These are phyloP conservation scores for Nysson spinosus DNA, from an alignment of 2,888 invertebrate species.

Conservation along the genomic window DNA sequence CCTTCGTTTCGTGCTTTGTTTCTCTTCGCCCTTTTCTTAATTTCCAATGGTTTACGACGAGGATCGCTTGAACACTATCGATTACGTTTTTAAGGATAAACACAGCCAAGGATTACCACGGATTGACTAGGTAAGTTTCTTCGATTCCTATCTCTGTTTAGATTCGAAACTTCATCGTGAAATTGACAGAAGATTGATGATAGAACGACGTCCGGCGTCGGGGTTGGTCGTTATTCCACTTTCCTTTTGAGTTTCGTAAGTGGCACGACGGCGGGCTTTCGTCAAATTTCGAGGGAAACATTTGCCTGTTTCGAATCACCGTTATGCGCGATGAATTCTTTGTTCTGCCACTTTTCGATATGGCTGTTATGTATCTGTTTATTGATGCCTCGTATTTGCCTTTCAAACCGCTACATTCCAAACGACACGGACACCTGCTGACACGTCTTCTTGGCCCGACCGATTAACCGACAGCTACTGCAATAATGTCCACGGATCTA, in stretches of 20 bases:
- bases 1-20: background rate
- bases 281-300: slow-evolving; percentile 52
- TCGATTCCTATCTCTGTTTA: background rate
- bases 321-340: slow-evolving; percentile 17
- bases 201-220: slow-evolving; percentile 18
- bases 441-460: slow-evolving; percentile 62
- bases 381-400: background rate
- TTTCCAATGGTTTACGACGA: slow-evolving; percentile 1
- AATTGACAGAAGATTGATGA: slow-evolving; percentile 18
- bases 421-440: slow-evolving; percentile 59
- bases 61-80: slow-evolving; percentile 65
- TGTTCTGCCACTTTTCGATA: background rate
- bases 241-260: slow-evolving; percentile 25
- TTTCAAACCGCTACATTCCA: slow-evolving; percentile 49
- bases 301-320: slow-evolving; percentile 44
- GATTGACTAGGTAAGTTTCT: slow-evolving; percentile 44
- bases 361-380: background rate
- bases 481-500: slow-evolving; percentile 72
- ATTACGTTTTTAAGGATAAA: slow-evolving; percentile 61
- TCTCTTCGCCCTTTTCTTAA: background rate
- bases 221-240: slow-evolving; percentile 2
- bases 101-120: slow-evolving; percentile 62
- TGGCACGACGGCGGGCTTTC: slow-evolving; percentile 41
- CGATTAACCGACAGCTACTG: slow-evolving; percentile 60
- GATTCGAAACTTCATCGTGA: slow-evolving; percentile 29